phyloP scores from a whole-genome alignment of 2,797 vertebrate genomes.

The Alfaro cultratus region DNA sequence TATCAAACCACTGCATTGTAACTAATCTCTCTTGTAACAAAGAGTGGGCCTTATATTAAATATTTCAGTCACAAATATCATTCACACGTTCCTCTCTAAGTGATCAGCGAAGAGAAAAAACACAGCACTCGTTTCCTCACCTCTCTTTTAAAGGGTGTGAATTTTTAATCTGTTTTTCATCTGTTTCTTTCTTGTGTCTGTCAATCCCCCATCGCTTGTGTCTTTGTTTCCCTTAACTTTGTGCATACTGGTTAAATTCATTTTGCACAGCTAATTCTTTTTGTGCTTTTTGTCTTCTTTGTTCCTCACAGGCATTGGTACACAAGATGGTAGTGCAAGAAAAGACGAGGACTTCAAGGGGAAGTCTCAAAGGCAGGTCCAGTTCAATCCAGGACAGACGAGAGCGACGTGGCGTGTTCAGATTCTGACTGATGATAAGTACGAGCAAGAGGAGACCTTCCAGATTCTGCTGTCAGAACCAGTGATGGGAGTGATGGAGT shows the following conservation, averaged over 20 bases:
- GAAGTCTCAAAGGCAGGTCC: conserved; percentile 92
- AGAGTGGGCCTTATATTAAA: conserved; percentile 66
- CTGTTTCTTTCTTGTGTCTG: conserved; percentile 43
- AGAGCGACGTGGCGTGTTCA: conserved; percentile 87
- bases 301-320: conserved; percentile 85
- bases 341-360: conserved; percentile 91
- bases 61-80: conserved; percentile 65
- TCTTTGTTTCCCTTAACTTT: conserved; percentile 22
- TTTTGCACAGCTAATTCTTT: not conserved
- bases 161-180: conserved; percentile 59
- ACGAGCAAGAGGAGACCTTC: conserved; percentile 90
- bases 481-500: conserved; percentile 90
- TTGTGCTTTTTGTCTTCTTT: not conserved
- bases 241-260: not conserved
- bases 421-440: conserved; percentile 85
- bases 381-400: conserved; percentile 95
- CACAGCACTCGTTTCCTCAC: conserved; percentile 47
- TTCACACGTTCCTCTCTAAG: conserved; percentile 63
- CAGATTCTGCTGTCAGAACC: conserved; percentile 91
- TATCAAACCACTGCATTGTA: conserved; percentile 14
- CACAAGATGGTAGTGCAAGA: conserved; percentile 87
- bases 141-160: conserved; percentile 59
- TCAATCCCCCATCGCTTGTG: conserved; percentile 37
- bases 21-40: conserved; percentile 59
- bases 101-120: conserved; percentile 63